A percentile compares a stretch with the other conserved stretches of the same genome.
Evolutionary conservation across 2,797 vertebrate genomes (phyloP).

Genomic region (Poeciliopsis presidionis): DNA sequence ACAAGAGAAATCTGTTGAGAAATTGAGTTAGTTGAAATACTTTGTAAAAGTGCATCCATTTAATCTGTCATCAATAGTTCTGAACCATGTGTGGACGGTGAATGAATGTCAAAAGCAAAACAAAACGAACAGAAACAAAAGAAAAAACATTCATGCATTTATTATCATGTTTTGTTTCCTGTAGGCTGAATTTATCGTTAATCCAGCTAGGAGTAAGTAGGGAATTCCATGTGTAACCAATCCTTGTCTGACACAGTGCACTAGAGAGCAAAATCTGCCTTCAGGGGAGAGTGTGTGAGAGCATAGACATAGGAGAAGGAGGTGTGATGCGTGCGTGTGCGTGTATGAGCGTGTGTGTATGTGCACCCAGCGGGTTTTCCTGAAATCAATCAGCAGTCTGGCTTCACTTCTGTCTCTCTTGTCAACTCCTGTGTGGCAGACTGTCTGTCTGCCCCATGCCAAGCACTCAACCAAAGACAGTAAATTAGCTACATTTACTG

Average conservation of each 20-base stretch:
- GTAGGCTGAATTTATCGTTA: slow-evolving; percentile 29
- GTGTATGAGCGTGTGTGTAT: slow-evolving; percentile 26
- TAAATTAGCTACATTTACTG: slow-evolving; percentile 13
- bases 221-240: slow-evolving; percentile 65
- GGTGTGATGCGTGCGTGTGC: slow-evolving; percentile 19
- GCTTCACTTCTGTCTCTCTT: slow-evolving; percentile 61
- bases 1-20: slow-evolving; percentile 11
- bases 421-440: slow-evolving; percentile 60
- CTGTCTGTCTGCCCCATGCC: slow-evolving; percentile 38
- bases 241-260: slow-evolving; percentile 53
- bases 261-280: slow-evolving; percentile 50
- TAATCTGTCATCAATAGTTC: neutral
- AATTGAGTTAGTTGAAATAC: neutral
- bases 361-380: slow-evolving; percentile 57
- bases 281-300: slow-evolving; percentile 25
- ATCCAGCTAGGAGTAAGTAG: slow-evolving; percentile 43
- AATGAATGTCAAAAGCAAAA: neutral
- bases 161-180: slow-evolving; percentile 14
- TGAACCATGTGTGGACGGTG: neutral
- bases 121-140: too few species aligned
- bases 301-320: slow-evolving; percentile 23
- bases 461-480: slow-evolving; percentile 8
- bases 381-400: slow-evolving; percentile 65
- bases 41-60: neutral
- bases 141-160: neutral